phyloP scores from a whole-genome alignment of 1,140 invertebrate species.

The Coelopa frigida region DNA sequence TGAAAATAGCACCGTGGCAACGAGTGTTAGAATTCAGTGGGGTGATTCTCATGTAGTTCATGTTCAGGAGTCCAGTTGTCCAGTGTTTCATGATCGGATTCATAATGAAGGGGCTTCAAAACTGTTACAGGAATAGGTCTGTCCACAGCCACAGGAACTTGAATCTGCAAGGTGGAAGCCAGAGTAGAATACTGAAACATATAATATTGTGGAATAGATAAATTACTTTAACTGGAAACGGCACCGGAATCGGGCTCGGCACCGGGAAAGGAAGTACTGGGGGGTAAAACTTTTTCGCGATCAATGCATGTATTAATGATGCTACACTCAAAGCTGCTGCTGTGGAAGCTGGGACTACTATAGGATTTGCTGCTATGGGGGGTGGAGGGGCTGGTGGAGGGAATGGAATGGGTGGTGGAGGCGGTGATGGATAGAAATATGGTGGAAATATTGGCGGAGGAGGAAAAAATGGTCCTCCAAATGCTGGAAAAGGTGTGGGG shows the following conservation, averaged over 20 bases:
- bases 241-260: conserved; percentile 10
- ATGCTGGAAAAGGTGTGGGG: not conserved
- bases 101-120: not conserved
- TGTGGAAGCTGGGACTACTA: conserved; percentile 12
- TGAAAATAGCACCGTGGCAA: no score
- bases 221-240: conserved; percentile 11
- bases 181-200: not conserved
- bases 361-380: conserved; percentile 6
- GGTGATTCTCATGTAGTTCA: no score
- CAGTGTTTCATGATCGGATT: not conserved
- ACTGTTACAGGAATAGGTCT: not conserved
- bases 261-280: conserved; percentile 13
- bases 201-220: not conserved
- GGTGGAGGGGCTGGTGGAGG: conserved; percentile 5
- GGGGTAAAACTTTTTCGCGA: conserved; percentile 13
- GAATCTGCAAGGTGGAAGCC: not conserved
- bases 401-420: conserved; percentile 5
- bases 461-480: conserved; percentile 6
- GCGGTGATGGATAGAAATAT: conserved; percentile 8
- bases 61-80: conserved; percentile 8
- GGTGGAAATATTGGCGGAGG: conserved; percentile 1
- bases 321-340: conserved; percentile 13
- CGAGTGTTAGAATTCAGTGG: no score
- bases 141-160: conserved; percentile 1
- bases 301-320: conserved; percentile 12